phyloP scores from a whole-genome alignment of 2,797 vertebrate genomes.

The Sitta carolinensis region DNA sequence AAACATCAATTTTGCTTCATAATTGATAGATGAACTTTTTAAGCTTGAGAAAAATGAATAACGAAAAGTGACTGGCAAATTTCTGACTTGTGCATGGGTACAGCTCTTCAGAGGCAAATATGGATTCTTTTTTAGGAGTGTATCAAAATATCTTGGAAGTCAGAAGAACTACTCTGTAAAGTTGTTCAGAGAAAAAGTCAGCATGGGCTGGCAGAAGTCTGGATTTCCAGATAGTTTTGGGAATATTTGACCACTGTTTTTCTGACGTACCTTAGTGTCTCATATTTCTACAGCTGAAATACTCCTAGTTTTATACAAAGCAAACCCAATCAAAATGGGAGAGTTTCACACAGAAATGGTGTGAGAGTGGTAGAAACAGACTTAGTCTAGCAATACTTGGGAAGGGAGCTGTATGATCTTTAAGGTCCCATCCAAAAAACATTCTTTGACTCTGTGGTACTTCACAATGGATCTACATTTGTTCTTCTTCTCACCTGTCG shows the following conservation, averaged over 20 bases:
- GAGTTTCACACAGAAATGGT: neutral
- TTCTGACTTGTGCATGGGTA: neutral
- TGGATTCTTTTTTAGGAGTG: neutral
- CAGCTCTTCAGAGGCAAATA: neutral
- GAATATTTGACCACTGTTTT: neutral
- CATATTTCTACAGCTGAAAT: neutral
- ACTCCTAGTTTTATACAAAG: neutral
- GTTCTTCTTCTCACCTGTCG: slow-evolving; percentile 76
- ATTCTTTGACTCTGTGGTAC: neutral
- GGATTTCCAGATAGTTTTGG: neutral
- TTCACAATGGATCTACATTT: neutral
- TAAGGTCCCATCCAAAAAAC: neutral
- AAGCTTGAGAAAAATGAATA: neutral
- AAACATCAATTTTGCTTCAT: neutral
- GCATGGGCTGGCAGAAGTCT: neutral
- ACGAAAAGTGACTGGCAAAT: neutral
- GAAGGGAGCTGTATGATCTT: neutral
- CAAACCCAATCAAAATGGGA: neutral
- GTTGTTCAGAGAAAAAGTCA: neutral
- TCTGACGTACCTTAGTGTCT: neutral
- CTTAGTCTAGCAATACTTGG: neutral
- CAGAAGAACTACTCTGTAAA: neutral
- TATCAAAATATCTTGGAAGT: neutral
- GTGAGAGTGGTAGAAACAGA: neutral
- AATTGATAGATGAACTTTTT: neutral